Evolutionary conservation across 1,140 invertebrate species (phyloP), one percentile per base, ranked within the genome.

Genomic region (Temnothorax nylanderi): DNA sequence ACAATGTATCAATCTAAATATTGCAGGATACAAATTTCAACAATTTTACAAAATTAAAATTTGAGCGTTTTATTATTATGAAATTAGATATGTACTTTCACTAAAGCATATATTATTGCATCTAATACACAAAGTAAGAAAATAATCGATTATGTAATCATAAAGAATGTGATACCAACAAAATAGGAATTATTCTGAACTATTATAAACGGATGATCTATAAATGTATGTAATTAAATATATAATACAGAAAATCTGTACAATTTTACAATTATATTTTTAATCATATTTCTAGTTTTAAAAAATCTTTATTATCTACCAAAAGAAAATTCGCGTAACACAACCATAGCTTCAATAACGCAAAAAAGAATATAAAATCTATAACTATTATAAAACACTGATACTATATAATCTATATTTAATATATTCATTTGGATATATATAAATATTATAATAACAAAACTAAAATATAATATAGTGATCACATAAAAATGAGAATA

Each of bases 401-500:
- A 56, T 74, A 49, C 26, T 69, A 71, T 3, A 85, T 3, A 80
- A 81, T 49, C 21, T 64, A 56, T 47, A 60, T 60, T 67, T 81
- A 32, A 71, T 81, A n/a, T 58, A 86, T 54, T 21, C 44, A 47
- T 26, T 37, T 72, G 26, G 18, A 82, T 56, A 82, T 4, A 47
- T 74, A 26, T 60, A 80, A 49, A 86, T 86, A 56, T 54, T 77
- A 77, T 47, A 80, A 78, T 18, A 69, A n/a, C 34, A n/a, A 60
- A 60, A n/a, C 21, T 69, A 44, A 81, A 82, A 74, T 3, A 10
- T 56, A 56, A 56, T 71, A 37, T 41, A 74, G 8, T 82, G 26
- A 82, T 86, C 77, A 67, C 64, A 86, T 67, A 67, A 86, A 81
- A 86, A 51, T 32, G 3, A 71, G n/a, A 86, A 51, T 86, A 81